These are phyloP conservation scores for Calephelis nemesis DNA, from an alignment of 1,140 invertebrate species.

Conservation along the genomic window DNA sequence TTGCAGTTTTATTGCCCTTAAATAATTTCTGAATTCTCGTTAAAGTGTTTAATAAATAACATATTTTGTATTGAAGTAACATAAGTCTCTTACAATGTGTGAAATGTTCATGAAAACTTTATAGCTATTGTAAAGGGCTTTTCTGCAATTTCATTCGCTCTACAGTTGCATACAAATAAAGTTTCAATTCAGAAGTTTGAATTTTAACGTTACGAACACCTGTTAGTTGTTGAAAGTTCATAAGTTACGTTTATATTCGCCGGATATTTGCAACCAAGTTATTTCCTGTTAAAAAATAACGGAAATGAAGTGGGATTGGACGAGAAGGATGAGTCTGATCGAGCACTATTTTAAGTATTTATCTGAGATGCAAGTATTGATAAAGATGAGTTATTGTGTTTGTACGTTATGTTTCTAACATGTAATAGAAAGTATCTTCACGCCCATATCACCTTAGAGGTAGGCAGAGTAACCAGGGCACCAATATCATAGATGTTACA, in stretches of 20 bases:
- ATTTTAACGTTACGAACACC: slow-evolving; percentile 1
- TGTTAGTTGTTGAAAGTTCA: slow-evolving; percentile 9
- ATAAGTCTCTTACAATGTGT: no score
- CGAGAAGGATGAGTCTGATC: neutral
- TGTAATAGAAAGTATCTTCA: no score
- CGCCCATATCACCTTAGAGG: no score
- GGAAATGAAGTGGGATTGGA: slow-evolving; percentile 4
- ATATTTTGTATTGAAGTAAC: no score
- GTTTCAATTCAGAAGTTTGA: neutral
- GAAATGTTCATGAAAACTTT: neutral
- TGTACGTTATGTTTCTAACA: no score
- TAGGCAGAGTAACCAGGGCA: no score
- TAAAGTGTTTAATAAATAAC: no score
- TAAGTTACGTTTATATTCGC: slow-evolving; percentile 3
- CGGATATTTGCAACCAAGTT: slow-evolving; percentile 14
- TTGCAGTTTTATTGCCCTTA: no score
- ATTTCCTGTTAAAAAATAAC: slow-evolving; percentile 11
- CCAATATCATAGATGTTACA: no score
- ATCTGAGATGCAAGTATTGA: neutral
- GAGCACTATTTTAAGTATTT: slow-evolving; percentile 3
- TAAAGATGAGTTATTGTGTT: no score
- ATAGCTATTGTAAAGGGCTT: neutral
- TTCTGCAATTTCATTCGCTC: slow-evolving; percentile 2
- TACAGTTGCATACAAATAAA: neutral
- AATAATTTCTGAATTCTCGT: no score